phyloP scores from a whole-genome alignment of 2,113 vertebrate species.

The Sinosuthora webbiana region DNA sequence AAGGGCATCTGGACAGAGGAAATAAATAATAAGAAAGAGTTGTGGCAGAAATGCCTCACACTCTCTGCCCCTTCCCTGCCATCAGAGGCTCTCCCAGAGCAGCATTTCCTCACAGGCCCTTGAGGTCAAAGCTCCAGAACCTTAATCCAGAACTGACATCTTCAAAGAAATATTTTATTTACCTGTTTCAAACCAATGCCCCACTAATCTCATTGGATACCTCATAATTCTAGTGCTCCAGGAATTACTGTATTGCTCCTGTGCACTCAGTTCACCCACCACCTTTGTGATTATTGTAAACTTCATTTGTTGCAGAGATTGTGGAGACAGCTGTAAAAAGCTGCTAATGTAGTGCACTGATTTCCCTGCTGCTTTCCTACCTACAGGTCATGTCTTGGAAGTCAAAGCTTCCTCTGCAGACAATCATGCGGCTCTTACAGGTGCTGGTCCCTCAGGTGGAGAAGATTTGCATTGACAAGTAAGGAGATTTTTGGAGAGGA shows the following conservation, averaged over 20 bases:
- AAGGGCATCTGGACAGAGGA: constrained; percentile 18
- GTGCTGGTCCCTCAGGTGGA: constrained; percentile 98
- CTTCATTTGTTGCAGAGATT: not conserved
- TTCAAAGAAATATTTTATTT: not conserved
- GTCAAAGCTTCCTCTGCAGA: constrained; percentile 93
- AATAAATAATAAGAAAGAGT: not conserved
- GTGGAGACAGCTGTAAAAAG: not conserved
- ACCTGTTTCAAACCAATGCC: not conserved
- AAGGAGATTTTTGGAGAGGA: not conserved
- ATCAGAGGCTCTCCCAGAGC: not conserved
- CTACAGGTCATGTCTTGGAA: constrained; percentile 93
- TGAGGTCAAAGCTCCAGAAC: not conserved
- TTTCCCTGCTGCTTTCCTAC: not conserved
- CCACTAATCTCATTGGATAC: not conserved
- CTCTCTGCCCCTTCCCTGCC: fast-evolving
- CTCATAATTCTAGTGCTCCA: not conserved
- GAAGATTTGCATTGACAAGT: constrained; percentile 99
- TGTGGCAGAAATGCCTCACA: not conserved
- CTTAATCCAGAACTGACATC: not conserved
- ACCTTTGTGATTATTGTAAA: not conserved
- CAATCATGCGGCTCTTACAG: constrained; percentile 96
- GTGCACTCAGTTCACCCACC: not conserved
- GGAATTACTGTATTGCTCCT: not conserved
- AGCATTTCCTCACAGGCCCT: not conserved
- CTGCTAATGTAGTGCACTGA: not conserved